These are phyloP conservation scores for Notamacropus eugenii DNA, from an alignment of 2,797 vertebrate species.

Conservation along the genomic window DNA sequence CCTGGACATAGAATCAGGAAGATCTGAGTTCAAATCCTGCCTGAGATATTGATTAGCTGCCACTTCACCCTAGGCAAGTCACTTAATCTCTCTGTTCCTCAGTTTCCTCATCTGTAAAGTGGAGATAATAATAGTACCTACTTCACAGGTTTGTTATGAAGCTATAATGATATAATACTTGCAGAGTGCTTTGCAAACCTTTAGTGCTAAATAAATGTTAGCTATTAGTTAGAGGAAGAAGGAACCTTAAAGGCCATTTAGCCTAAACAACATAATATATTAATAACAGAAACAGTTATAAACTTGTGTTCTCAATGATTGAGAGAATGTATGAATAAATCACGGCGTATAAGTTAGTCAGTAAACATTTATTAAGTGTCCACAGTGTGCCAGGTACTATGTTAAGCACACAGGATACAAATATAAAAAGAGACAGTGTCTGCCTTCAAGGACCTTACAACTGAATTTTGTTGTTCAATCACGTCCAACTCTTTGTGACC, in stretches of 20 bases:
- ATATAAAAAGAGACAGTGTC: background rate
- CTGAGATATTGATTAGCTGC: background rate
- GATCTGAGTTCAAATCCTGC: background rate
- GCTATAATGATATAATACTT: background rate
- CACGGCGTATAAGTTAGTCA: too few relatives aligned
- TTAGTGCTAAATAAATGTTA: background rate
- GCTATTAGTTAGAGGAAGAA: background rate
- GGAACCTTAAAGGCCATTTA: background rate
- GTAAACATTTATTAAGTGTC: background rate
- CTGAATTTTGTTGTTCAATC: background rate
- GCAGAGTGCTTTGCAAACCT: background rate
- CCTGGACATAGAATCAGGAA: background rate
- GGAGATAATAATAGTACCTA: background rate
- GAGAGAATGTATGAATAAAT: too few relatives aligned
- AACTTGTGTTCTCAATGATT: background rate
- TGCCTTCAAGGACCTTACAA: background rate
- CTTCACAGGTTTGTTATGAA: background rate
- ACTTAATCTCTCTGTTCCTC: background rate
- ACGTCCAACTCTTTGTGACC: background rate
- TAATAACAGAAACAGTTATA: background rate
- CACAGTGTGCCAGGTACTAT: background rate
- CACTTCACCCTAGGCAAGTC: background rate
- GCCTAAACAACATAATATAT: background rate
- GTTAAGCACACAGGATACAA: background rate
- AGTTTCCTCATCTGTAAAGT: background rate